These are phyloP conservation scores for Drosophila pruinosa DNA, from an alignment of 1,140 invertebrate species.

Conservation along the genomic window DNA sequence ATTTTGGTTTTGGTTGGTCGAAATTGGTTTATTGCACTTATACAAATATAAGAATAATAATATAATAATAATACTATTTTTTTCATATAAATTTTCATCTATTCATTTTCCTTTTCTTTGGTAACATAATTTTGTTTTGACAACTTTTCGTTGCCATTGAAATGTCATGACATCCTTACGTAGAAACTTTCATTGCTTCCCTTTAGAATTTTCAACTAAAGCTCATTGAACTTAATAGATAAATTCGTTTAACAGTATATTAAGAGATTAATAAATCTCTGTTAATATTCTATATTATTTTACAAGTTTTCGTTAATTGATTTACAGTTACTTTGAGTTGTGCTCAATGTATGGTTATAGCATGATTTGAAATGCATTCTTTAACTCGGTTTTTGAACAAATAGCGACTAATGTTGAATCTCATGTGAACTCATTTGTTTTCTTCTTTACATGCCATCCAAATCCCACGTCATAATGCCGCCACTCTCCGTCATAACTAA, in stretches of 20 bases:
- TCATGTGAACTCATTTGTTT: constrained; percentile 59
- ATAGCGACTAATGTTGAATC: constrained; percentile 40
- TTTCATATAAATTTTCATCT: not conserved
- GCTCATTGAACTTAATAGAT: too few species aligned
- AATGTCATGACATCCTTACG: not conserved
- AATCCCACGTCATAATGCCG: constrained; percentile 55
- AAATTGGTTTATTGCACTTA: too few species aligned
- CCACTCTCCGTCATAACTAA: constrained; percentile 45
- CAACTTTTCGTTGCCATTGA: too few species aligned
- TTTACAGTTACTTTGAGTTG: too few species aligned
- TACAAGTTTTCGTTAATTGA: too few species aligned
- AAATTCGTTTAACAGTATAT: too few species aligned
- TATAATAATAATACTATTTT: not conserved
- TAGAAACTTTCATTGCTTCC: not conserved
- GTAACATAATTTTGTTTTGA: too few species aligned
- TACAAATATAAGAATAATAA: not conserved
- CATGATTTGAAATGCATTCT: not conserved
- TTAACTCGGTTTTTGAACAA: not conserved
- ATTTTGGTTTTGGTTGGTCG: not conserved
- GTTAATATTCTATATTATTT: too few species aligned
- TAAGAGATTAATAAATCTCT: too few species aligned
- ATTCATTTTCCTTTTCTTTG: not conserved
- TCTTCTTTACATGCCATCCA: constrained; percentile 80
- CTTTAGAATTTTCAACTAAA: not conserved
- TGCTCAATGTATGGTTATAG: too few species aligned